These are phyloP conservation scores for Drosophila mettleri DNA, from an alignment of 2,888 invertebrate species.

Conservation along the genomic window DNA sequence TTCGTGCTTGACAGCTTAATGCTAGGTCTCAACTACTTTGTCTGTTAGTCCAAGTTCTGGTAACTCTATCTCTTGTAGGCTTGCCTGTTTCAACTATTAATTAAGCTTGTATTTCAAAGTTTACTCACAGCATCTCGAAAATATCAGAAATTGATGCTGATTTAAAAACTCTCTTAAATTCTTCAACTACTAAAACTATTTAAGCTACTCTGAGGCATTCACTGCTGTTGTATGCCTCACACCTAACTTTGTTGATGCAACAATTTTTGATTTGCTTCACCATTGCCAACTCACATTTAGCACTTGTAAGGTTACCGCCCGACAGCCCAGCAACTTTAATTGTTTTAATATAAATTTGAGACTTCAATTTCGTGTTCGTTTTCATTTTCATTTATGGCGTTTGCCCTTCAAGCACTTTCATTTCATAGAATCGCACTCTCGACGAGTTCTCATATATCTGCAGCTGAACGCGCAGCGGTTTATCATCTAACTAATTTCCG, in stretches of 20 bases:
- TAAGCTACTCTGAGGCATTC: background rate
- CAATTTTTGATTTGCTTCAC: background rate
- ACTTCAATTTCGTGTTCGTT: slow-evolving; percentile 11
- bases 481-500: slow-evolving; percentile 66
- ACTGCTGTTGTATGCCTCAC: background rate
- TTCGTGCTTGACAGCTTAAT: background rate
- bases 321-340: slow-evolving; percentile 5
- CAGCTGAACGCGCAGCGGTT: slow-evolving; percentile 14
- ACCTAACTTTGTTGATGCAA: slow-evolving; percentile 3
- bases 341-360: slow-evolving; percentile 3
- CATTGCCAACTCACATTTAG: too few species aligned
- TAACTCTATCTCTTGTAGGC: too few species aligned
- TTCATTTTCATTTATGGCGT: slow-evolving; percentile 28
- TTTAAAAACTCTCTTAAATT: background rate
- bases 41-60: background rate
- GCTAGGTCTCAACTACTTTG: background rate
- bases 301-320: background rate
- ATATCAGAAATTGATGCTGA: background rate
- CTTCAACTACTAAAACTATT: background rate
- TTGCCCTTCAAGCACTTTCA: slow-evolving; percentile 53
- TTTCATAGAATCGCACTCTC: slow-evolving; percentile 30
- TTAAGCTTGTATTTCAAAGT: background rate
- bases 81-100: slow-evolving; percentile 3
- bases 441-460: slow-evolving; percentile 46
- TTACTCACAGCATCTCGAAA: background rate